Base-by-base conservation (phyloP, 2,888 invertebrate species). In the Pantelozetes paolii region DNA sequence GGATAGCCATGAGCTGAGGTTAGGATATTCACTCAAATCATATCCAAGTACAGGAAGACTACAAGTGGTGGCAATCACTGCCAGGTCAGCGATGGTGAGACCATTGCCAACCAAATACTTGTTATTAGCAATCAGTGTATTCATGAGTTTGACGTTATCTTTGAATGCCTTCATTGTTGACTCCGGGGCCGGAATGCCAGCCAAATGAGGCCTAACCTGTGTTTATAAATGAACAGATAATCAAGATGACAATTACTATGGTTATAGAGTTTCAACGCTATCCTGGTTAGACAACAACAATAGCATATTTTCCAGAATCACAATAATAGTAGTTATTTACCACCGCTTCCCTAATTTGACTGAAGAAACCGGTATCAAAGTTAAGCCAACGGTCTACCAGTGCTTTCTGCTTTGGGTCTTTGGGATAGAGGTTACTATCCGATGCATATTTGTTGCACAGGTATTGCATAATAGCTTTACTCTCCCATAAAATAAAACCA, bases 381-480 rank as follows among this genome's bases (percentile, higher is more conserved):
- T 75, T 76, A n/a, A 78, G 76, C 70, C 75, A 48, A 78, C 91
- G 90, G 82, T 92, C 91, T 2, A 92, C 88, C 72, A 90, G 81
- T 0, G 91, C 90, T 76, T 91, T 86, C 78, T 85, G 80, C 81
- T 87, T 86, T 0, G 88, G 85, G 76, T 90, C 89, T 77, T 86
- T 86, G 0, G 92, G 91, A 81, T 91, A 92, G 0, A 91, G 82
- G 8, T 84, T 82, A 18, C 86, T 86, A 79, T 89, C 88, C 81
- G 90, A 90, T 73, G 88, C 90, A 79, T 90, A 91, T 81, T 89
- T 88, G 77, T 91, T 90, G 71, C 88, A 89, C 75, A 92, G 82
- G 81, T 92, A 92, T 82, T 87, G 85, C 82, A 89, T 86, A 81
- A 93, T 92, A 77, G 91, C 89, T 62, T 91, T 89, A 69, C 92